Base-by-base conservation (phyloP, 1,140 invertebrate genomes). In the Pseudomyrmex sp. region DNA sequence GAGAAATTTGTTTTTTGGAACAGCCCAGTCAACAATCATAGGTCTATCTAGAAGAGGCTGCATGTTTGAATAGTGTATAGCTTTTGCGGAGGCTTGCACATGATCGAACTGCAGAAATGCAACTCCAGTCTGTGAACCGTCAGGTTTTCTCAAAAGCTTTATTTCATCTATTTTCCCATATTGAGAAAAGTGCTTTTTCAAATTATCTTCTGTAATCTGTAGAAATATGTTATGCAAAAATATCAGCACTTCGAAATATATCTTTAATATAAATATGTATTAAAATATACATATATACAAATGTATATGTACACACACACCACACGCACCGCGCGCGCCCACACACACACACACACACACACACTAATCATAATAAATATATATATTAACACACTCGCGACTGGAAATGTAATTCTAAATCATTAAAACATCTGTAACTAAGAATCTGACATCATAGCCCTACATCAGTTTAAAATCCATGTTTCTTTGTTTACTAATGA, bases 1-100 rank as follows among this genome's bases (percentile, higher is more conserved):
- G 9, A 0, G 18, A 86, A 91, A 97, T 83, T 96, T 95, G 89
- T 96, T 94, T 94, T 99, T 99, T 7, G 98, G 95, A 20, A 99
- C 87, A 3, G 98, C 98, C 97, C 97, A 98, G 95, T 99, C 98
- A 35, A 98, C 97, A 73, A 97, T 96, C 85, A 99, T 96, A 44
- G 96, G 95, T 70, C 98, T 95, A n/a, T 96, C 97, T 9, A 92
- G 80, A 80, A 93, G 87, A 23, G 70, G 58, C 84, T 95, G 88
- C 89, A 95, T 90, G 85, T 94, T 94, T 82, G 86, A 88, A 83
- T 93, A 73, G 84, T 93, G 91, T 84, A 97, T 92, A 10, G 96
- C 97, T 91, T 96, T 96, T 58, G 95, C 95, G 18, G 96, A 96
- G 92, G 94, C 94, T 44, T 95, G 93, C 5, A 96, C 95, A 59